Conservation (phyloP, 2,113 vertebrate species). For the Scatophagus argus region DNA sequence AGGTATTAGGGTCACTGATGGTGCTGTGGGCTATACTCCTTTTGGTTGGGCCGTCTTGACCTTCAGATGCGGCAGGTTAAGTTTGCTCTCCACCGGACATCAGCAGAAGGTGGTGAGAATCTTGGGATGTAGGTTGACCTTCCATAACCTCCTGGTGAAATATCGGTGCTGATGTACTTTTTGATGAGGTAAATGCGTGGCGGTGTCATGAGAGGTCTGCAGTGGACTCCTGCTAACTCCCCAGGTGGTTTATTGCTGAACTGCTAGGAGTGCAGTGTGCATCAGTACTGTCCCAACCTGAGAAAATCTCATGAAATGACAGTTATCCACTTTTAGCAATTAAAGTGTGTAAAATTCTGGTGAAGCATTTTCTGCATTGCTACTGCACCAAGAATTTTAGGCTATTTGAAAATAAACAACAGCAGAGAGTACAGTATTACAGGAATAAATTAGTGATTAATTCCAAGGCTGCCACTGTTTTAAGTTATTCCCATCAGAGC, state of each 20-base stretch:
- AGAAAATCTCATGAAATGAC: not conserved
- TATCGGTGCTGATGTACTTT: too few species aligned
- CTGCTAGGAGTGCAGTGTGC: not conserved
- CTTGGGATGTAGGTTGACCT: too few species aligned
- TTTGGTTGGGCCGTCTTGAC: too few species aligned
- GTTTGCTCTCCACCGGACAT: too few species aligned
- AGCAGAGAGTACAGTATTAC: not conserved
- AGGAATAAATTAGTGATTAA: slow-evolving; percentile 40
- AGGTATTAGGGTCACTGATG: too few species aligned
- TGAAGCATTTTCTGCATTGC: not conserved
- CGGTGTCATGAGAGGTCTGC: too few species aligned
- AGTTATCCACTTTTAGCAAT: not conserved
- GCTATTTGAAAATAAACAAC: not conserved
- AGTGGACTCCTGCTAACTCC: too few species aligned
- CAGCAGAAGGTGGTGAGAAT: too few species aligned
- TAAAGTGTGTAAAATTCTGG: not conserved
- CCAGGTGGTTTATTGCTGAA: not conserved
- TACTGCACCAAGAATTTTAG: not conserved
- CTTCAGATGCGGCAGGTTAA: too few species aligned
- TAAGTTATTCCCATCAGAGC: slow-evolving; percentile 43
- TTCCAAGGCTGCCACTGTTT: slow-evolving; percentile 39
- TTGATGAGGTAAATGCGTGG: too few species aligned
- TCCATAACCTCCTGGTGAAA: too few species aligned
- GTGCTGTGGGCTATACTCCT: too few species aligned
- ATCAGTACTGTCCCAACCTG: not conserved